A percentile compares a stretch with the other conserved stretches of the same genome.
Conservation (phyloP, 2,113 vertebrate species). For the Oxyruncus cristatus region DNA sequence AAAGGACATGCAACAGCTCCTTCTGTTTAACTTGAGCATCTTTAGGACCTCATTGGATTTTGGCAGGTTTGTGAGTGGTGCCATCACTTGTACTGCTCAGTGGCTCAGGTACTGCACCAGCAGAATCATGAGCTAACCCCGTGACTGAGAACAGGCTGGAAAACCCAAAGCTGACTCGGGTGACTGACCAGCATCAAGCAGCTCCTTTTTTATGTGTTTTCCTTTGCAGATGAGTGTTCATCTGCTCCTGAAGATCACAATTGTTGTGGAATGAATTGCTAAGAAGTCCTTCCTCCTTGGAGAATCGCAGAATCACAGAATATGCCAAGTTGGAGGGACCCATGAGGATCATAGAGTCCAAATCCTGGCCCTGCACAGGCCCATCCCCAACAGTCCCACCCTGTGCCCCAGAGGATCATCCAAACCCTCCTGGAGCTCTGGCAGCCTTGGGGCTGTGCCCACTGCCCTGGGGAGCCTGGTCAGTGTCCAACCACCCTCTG, state of each 20-base stretch:
- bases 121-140: not conserved
- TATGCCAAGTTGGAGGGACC: not conserved
- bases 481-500: not conserved
- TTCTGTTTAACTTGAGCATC: not conserved
- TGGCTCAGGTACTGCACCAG: not conserved
- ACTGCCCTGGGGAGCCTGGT: not conserved
- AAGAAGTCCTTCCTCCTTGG: not conserved
- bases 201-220: not conserved
- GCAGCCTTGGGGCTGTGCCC: not conserved
- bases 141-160: fast-evolving
- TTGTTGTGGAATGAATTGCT: not conserved
- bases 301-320: not conserved
- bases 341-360: not conserved
- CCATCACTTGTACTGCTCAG: not conserved
- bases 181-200: not conserved
- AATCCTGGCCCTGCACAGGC: not conserved
- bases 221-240: not conserved
- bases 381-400: not conserved
- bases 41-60: not conserved
- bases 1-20: not conserved
- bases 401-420: not conserved
- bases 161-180: not conserved
- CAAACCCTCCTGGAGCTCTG: not conserved
- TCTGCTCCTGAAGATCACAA: not conserved
- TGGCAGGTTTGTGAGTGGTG: not conserved